Percentiles rank a stretch among this genome's conserved stretches.
Conservation (phyloP, 2,113 vertebrate genomes). For the Tympanuchus pallidicinctus region DNA sequence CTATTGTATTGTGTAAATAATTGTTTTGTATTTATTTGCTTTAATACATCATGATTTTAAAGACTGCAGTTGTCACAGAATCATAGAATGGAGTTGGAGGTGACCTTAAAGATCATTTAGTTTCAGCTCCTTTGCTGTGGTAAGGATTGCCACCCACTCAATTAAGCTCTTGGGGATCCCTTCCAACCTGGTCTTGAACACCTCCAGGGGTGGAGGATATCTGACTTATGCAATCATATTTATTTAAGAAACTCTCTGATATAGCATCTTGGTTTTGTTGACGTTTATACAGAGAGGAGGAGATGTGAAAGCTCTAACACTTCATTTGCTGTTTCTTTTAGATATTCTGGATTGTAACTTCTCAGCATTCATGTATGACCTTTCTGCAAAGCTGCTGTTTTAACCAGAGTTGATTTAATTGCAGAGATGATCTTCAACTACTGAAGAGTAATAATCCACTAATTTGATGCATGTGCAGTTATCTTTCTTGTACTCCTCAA, state of each 20-base stretch:
- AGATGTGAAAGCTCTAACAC: neutral
- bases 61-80: neutral
- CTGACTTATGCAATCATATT: neutral
- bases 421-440: constrained; percentile 68
- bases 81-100: neutral
- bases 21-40: neutral
- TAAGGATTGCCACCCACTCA: too few relatives aligned
- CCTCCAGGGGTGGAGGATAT: neutral
- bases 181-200: neutral
- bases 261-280: neutral
- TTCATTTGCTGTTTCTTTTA: constrained; percentile 44
- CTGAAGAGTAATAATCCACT: constrained; percentile 34
- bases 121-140: too few relatives aligned
- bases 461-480: constrained; percentile 16
- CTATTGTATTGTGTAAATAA: neutral
- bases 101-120: neutral
- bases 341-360: neutral
- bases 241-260: neutral
- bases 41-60: neutral
- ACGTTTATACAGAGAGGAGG: neutral
- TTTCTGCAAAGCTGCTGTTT: constrained; percentile 43
- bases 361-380: constrained; percentile 44
- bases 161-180: too few relatives aligned
- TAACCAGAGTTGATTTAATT: constrained; percentile 64
- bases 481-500: neutral